phyloP scores from a whole-genome alignment of 30 jellyfish, hydroid and myxozoan genomes.

The Hydractinia symbiolongicarpus region DNA sequence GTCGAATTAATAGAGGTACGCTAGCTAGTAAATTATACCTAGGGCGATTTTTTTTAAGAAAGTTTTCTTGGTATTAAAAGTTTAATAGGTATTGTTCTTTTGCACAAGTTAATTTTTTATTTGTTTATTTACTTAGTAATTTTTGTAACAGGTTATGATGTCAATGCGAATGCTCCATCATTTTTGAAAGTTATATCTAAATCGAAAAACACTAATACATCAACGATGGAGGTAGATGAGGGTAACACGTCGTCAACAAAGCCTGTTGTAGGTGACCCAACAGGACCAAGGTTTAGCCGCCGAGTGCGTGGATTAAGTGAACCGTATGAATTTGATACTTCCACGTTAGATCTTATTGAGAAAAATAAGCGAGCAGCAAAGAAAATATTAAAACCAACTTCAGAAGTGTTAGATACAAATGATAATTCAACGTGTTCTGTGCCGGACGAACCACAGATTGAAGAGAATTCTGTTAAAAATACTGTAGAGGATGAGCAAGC shows the following conservation, averaged over 20 bases:
- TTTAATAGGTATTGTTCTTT: too few species aligned
- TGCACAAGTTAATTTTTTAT: too few species aligned
- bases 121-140: background rate
- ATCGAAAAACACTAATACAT: background rate
- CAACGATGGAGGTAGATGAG: background rate
- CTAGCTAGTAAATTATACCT: too few species aligned
- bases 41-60: too few species aligned
- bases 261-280: conserved; percentile 12
- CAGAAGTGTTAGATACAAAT: background rate
- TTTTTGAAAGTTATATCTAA: conserved; percentile 17
- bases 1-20: conserved; percentile 29
- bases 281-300: conserved; percentile 35
- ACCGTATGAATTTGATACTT: background rate
- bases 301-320: conserved; percentile 43
- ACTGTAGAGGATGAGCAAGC: background rate
- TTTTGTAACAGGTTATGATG: background rate
- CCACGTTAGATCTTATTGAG: conserved; percentile 7
- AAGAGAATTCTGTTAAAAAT: background rate
- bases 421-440: background rate
- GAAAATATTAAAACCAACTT: background rate
- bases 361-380: background rate
- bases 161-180: conserved; percentile 10
- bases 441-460: background rate
- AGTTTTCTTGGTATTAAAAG: too few species aligned
- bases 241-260: background rate